Conservation (phyloP, 2,113 vertebrate species). For the Cairina moschata region DNA sequence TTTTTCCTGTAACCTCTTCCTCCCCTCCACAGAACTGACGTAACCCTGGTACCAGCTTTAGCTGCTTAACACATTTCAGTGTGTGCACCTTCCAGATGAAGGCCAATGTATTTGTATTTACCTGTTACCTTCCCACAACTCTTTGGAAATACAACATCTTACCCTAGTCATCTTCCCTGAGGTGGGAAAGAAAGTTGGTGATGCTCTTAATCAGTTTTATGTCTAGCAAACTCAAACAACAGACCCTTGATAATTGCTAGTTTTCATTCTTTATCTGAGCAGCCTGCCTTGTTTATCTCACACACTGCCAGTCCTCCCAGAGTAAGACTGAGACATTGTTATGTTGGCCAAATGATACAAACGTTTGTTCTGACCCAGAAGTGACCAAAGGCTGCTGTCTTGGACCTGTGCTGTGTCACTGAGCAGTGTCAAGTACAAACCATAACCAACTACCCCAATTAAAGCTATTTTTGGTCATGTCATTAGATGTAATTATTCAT, state of each 20-base stretch:
- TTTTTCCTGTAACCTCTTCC: neutral
- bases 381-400: neutral
- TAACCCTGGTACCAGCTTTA: neutral
- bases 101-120: neutral
- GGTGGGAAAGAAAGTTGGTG: neutral
- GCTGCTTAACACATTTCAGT: neutral
- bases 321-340: neutral
- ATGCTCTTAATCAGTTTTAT: neutral
- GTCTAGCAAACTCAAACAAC: neutral
- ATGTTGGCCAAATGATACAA: neutral
- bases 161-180: neutral
- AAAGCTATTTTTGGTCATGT: neutral
- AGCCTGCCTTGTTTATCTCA: neutral
- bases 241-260: neutral
- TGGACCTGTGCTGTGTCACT: neutral
- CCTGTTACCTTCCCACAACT: neutral
- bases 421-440: neutral
- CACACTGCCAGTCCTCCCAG: neutral
- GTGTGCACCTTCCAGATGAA: neutral
- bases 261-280: slow-evolving; percentile 20
- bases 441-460: neutral
- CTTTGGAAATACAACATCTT: neutral
- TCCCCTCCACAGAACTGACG: neutral
- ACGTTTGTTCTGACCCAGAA: neutral
- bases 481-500: neutral